Conservation (phyloP, 2,888 invertebrate species). For the Harpalus rubripes region DNA sequence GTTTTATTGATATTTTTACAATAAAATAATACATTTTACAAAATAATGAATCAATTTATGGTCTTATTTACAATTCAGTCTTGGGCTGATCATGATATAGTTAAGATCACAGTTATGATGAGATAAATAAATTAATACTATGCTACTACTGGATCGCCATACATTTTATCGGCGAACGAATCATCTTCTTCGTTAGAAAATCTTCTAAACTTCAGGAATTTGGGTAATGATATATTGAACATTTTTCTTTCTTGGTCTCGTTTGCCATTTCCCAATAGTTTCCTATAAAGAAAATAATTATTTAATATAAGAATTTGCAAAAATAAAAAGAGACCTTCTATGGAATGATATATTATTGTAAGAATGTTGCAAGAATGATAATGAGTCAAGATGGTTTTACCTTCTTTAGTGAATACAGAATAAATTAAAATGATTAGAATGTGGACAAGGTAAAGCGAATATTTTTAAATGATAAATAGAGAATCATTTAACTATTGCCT, state of each 20-base stretch:
- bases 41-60: slow-evolving; percentile 30
- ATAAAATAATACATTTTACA: slow-evolving; percentile 70
- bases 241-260: slow-evolving; percentile 73
- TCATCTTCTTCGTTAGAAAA: slow-evolving; percentile 72
- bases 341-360: no score
- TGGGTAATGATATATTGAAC: slow-evolving; percentile 69
- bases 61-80: slow-evolving; percentile 55
- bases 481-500: no score
- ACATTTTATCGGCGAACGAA: slow-evolving; percentile 73
- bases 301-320: no score
- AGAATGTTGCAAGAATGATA: no score
- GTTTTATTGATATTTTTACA: slow-evolving; percentile 58
- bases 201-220: slow-evolving; percentile 70
- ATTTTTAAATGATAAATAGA: no score
- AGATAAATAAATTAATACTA: slow-evolving; percentile 60
- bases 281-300: slow-evolving; percentile 74
- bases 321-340: no score
- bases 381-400: no score
- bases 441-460: no score
- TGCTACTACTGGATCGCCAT: slow-evolving; percentile 68
- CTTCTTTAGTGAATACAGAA: no score
- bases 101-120: slow-evolving; percentile 60
- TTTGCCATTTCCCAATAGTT: slow-evolving; percentile 77
- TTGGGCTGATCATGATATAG: slow-evolving; percentile 40
- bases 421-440: no score